Conservation (phyloP, 2,888 invertebrate genomes). For the Sicus ferrugineus region DNA sequence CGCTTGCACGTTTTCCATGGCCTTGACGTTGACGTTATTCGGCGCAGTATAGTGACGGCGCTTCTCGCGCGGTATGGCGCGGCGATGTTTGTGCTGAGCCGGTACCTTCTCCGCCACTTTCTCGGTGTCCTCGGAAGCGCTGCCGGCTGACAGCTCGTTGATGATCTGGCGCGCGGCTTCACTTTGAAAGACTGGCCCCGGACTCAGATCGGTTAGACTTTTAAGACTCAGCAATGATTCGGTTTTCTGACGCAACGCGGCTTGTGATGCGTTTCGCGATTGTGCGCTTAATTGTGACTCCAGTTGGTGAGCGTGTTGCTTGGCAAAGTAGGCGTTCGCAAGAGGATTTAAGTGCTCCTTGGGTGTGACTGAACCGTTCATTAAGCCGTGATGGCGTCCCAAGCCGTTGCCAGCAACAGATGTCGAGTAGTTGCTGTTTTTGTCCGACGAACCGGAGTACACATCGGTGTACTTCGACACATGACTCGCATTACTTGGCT, state of each 20-base stretch:
- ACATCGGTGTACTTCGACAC: constrained; percentile 46
- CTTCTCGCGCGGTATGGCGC: constrained; percentile 82
- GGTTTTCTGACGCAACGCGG: constrained; percentile 59
- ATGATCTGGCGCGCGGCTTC: constrained; percentile 88
- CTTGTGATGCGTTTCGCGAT: constrained; percentile 52
- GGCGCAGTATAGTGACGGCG: constrained; percentile 88
- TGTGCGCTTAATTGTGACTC: constrained; percentile 43
- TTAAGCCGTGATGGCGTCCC: constrained; percentile 48
- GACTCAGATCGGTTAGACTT: constrained; percentile 71
- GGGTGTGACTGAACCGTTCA: constrained; percentile 50
- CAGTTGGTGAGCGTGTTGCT: constrained; percentile 43
- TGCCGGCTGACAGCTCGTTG: constrained; percentile 74
- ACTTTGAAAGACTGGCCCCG: constrained; percentile 79
- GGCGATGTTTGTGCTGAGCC: constrained; percentile 69
- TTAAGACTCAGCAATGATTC: constrained; percentile 63
- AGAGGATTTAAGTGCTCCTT: constrained; percentile 55
- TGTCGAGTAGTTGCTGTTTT: constrained; percentile 57
- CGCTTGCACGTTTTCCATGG: constrained; percentile 68
- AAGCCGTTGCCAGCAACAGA: too few relatives aligned
- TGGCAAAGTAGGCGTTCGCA: constrained; percentile 59
- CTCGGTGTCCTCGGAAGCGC: constrained; percentile 64
- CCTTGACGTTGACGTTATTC: constrained; percentile 74
- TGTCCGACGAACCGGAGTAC: constrained; percentile 50
- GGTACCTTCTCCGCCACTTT: constrained; percentile 65
- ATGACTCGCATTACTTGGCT: constrained; percentile 26